phyloP scores from a whole-genome alignment of 35 echinoderm and acorn worm species.

The Chiridota heheva region DNA sequence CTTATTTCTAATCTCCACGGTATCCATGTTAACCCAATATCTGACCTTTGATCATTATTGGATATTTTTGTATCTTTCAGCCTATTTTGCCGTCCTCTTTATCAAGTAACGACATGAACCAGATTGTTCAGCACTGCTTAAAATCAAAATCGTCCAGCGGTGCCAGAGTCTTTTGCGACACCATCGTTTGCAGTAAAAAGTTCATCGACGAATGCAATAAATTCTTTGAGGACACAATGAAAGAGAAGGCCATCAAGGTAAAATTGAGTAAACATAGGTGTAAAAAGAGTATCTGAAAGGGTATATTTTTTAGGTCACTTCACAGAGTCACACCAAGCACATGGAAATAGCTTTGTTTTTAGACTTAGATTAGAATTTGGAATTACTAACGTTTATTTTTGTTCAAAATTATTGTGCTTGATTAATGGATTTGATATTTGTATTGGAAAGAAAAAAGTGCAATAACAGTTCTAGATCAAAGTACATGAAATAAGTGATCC shows the following conservation, averaged over 20 bases:
- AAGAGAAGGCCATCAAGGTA: slow-evolving; percentile 77
- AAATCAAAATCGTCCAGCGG: slow-evolving; percentile 59
- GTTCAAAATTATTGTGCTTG: no score
- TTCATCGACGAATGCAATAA: slow-evolving; percentile 61
- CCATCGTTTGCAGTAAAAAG: slow-evolving; percentile 76
- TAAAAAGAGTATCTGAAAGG: background rate
- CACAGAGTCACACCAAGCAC: no score
- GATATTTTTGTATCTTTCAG: slow-evolving; percentile 47
- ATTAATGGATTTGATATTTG: no score
- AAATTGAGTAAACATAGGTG: background rate
- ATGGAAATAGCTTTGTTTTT: no score
- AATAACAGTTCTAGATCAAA: no score
- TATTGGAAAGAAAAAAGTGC: no score
- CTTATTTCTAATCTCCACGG: no score
- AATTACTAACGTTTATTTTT: no score
- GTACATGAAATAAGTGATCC: no score
- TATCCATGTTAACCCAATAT: background rate
- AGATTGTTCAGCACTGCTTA: slow-evolving; percentile 77
- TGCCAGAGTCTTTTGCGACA: slow-evolving; percentile 74
- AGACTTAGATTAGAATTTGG: no score
- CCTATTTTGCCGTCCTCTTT: slow-evolving; percentile 85
- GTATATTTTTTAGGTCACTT: no score
- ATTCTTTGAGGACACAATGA: slow-evolving; percentile 77
- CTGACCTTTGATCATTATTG: no score
- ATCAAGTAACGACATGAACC: slow-evolving; percentile 57